Evolutionary conservation across 1,140 invertebrate species (phyloP).

Genomic region (Cyrtorhinus lividipennis): DNA sequence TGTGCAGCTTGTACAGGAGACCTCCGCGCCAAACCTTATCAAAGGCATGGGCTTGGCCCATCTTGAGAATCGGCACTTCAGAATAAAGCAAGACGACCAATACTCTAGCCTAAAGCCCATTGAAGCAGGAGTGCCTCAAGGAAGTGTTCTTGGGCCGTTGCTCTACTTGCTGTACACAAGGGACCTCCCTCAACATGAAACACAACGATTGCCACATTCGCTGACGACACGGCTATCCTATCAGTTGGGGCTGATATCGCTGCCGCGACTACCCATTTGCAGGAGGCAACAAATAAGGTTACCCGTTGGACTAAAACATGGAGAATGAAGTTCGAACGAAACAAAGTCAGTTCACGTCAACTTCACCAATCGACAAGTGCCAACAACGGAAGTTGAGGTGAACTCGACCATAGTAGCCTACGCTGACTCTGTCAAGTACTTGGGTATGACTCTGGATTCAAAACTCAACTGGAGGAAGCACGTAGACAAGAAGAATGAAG

Average conservation of each 20-base stretch:
- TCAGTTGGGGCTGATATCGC: not conserved
- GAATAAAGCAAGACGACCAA: not conserved
- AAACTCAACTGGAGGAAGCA: too few species aligned
- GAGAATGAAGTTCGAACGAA: not conserved
- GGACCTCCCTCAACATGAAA: conserved; percentile 25
- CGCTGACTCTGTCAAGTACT: too few species aligned
- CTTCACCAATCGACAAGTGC: not conserved
- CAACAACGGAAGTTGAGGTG: too few species aligned
- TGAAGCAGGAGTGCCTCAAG: conserved; percentile 26
- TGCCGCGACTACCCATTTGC: not conserved
- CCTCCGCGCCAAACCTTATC: too few species aligned
- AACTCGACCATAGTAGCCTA: too few species aligned
- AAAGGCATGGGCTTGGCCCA: too few species aligned
- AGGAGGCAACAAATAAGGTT: not conserved
- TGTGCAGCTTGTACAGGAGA: too few species aligned
- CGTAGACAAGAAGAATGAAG: not conserved
- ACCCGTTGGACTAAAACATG: not conserved
- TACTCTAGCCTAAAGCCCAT: not conserved
- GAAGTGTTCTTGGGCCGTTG: conserved; percentile 26
- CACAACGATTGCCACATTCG: conserved; percentile 25
- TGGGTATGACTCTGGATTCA: too few species aligned
- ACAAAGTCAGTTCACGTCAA: not conserved
- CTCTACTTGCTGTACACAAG: conserved; percentile 27
- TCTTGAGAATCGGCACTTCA: not conserved
- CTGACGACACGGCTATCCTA: conserved; percentile 26